Percentiles rank a stretch among this genome's conserved stretches.
Conservation (phyloP, 2,797 vertebrate species). For the Coilia nasus region DNA sequence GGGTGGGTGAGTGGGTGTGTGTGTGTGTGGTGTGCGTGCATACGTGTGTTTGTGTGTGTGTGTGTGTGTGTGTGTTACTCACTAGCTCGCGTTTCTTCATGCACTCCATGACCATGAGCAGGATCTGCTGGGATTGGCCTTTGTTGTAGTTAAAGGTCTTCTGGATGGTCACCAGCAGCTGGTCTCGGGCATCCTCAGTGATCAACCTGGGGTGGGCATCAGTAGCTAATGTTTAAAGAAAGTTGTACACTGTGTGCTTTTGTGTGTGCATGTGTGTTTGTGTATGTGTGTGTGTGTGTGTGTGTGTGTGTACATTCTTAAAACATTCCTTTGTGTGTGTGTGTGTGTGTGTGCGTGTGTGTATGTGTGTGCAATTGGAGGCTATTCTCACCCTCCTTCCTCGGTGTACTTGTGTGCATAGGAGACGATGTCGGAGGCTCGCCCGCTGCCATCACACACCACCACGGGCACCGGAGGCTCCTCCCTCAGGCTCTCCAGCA, state of each 20-base stretch:
- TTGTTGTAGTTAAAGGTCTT: constrained; percentile 97
- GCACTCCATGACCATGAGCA: constrained; percentile 94
- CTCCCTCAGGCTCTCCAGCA: constrained; percentile 90
- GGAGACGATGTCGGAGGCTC: constrained; percentile 93
- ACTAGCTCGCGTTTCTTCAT: constrained; percentile 99
- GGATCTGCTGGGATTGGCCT: constrained; percentile 91
- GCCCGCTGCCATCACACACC: constrained; percentile 93
- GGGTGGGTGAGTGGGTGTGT: too few relatives aligned
- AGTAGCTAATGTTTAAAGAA: not conserved
- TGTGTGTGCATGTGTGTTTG: too few relatives aligned
- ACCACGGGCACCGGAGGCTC: constrained; percentile 95
- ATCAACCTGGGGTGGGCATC: constrained; percentile 75
- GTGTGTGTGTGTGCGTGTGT: too few relatives aligned
- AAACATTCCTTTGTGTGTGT: too few relatives aligned
- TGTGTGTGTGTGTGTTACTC: constrained; percentile 67
- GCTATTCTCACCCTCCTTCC: constrained; percentile 86
- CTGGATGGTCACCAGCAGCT: constrained; percentile 96
- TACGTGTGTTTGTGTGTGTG: not conserved
- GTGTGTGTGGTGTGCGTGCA: too few relatives aligned
- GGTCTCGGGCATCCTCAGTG: constrained; percentile 90
- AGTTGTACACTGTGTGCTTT: too few relatives aligned
- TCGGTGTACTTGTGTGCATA: constrained; percentile 97
- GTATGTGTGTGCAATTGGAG: constrained; percentile 80
- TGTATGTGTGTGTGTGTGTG: too few relatives aligned
- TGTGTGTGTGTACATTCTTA: too few relatives aligned